Conservation (phyloP, 2,113 vertebrate species). For the Marmota monax region DNA sequence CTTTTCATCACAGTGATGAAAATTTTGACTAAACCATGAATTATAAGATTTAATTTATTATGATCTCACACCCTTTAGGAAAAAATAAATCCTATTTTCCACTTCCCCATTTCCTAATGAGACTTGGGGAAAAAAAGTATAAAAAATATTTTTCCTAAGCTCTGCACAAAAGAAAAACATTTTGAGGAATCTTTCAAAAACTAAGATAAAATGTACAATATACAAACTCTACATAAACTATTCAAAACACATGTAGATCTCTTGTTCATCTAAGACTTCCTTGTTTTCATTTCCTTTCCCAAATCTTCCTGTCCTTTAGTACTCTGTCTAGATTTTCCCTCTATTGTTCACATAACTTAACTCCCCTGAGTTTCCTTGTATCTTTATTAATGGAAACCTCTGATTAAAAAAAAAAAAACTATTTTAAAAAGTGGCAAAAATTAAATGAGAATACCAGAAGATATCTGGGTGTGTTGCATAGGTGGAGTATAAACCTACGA, state of each 20-base stretch:
- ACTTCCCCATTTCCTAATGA: background rate
- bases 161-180: background rate
- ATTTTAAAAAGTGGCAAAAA: background rate
- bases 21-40: no score
- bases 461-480: background rate
- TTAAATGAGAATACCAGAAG: background rate
- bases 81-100: background rate
- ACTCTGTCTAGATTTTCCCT: rapidly evolving
- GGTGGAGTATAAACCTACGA: background rate
- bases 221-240: background rate
- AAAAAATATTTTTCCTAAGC: slow-evolving; percentile 18
- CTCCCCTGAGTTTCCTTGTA: background rate
- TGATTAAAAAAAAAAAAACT: background rate
- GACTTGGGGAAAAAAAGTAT: background rate
- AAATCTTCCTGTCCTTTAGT: background rate
- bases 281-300: background rate
- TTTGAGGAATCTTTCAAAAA: background rate
- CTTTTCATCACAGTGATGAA: no score
- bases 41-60: background rate
- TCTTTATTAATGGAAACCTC: background rate
- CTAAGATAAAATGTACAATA: background rate
- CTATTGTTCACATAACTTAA: background rate
- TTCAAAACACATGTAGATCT: background rate
- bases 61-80: background rate
- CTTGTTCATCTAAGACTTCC: background rate